Conservation (phyloP, 2,797 vertebrate species). For the Antennarius maculatus region DNA sequence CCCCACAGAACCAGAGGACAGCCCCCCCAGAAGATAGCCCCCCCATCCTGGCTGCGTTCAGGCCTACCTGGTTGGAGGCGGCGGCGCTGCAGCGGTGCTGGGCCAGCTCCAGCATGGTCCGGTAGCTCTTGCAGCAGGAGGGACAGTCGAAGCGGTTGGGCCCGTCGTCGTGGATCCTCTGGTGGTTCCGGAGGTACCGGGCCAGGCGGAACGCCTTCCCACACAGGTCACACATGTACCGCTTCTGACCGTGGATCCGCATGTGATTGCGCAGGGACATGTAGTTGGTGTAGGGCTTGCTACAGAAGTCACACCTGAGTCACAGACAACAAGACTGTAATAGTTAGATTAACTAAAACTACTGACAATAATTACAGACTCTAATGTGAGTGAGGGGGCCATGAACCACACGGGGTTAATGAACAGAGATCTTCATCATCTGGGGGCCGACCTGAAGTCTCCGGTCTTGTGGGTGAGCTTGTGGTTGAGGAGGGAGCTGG, state of each 20-base stretch:
- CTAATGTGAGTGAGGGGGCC: not conserved
- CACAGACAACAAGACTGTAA: not conserved
- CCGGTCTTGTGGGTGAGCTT: constrained; percentile 86
- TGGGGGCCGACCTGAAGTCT: constrained; percentile 77
- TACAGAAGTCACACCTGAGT: constrained; percentile 77
- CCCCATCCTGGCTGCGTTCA: not conserved
- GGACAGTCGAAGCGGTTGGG: constrained; percentile 80
- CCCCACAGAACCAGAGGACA: too few species aligned
- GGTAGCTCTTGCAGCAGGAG: constrained; percentile 78
- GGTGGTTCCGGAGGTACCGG: constrained; percentile 78
- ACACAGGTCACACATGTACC: constrained; percentile 77
- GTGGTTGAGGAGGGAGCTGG: constrained; percentile 87
- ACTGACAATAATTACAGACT: too few species aligned
- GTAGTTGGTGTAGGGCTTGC: constrained; percentile 80
- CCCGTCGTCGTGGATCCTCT: constrained; percentile 79
- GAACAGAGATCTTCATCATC: not conserved
- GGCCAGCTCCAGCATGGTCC: constrained; percentile 79
- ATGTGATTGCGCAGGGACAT: constrained; percentile 80
- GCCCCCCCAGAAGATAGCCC: too few species aligned
- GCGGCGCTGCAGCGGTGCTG: constrained; percentile 75
- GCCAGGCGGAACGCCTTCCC: constrained; percentile 79
- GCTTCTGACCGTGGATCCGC: constrained; percentile 79
- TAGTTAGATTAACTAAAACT: too few species aligned
- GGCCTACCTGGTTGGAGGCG: constrained; percentile 61
- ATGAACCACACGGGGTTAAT: fast-evolving